These are phyloP conservation scores for Stigmatopora argus DNA, from an alignment of 2,113 vertebrate species.

Conservation along the genomic window DNA sequence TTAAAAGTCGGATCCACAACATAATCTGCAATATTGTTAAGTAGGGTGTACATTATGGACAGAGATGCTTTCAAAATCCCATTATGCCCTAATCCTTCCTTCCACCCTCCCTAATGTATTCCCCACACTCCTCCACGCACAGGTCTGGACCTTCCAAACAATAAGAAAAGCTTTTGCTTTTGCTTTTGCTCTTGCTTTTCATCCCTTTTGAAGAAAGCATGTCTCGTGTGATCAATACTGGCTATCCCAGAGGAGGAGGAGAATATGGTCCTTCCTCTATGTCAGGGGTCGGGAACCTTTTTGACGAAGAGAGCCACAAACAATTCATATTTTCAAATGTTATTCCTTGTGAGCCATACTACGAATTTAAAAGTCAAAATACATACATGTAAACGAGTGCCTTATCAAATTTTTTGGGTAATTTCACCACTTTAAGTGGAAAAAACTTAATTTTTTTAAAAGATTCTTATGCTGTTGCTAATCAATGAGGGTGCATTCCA, in stretches of 20 bases:
- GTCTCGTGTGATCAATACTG: conserved; percentile 67
- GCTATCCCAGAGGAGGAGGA: conserved; percentile 54
- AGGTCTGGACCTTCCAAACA: conserved; percentile 66
- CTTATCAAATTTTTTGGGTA: too few species aligned
- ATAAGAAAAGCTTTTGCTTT: conserved; percentile 72
- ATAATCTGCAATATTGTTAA: conserved; percentile 78
- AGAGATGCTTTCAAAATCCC: conserved; percentile 76
- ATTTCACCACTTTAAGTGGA: too few species aligned
- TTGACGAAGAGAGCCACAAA: too few species aligned
- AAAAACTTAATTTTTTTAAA: too few species aligned
- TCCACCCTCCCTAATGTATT: conserved; percentile 75
- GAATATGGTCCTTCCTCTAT: conserved; percentile 26
- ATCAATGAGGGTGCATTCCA: too few species aligned
- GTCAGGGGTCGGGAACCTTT: too few species aligned
- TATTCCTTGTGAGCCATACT: too few species aligned
- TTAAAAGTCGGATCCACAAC: conserved; percentile 76
- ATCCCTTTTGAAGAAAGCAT: conserved; percentile 66
- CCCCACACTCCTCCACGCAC: conserved; percentile 62
- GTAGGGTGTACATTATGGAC: conserved; percentile 74
- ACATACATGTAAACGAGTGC: too few species aligned
- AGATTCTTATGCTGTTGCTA: too few species aligned
- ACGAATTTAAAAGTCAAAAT: too few species aligned
- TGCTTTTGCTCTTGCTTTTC: conserved; percentile 72
- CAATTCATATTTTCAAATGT: too few species aligned
- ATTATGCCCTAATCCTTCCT: conserved; percentile 76